phyloP scores from a whole-genome alignment of 1,140 invertebrate species.

The Rhyacophila brunnea region DNA sequence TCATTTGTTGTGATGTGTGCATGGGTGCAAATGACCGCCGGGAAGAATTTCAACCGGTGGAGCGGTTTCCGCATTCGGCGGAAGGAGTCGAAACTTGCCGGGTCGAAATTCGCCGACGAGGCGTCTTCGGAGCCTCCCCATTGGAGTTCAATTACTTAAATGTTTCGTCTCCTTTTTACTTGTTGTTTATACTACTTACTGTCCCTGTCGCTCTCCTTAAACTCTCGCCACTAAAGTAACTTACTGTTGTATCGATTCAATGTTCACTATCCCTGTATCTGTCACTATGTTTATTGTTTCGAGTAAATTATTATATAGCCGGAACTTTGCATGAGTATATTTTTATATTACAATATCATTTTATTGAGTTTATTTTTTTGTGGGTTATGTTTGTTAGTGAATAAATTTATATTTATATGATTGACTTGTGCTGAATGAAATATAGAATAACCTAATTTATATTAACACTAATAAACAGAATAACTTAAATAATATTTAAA shows the following conservation, averaged over 20 bases:
- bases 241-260: conserved; percentile 31
- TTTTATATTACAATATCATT: conserved; percentile 14
- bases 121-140: no score
- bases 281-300: conserved; percentile 27
- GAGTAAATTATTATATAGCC: conserved; percentile 21
- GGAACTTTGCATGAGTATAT: conserved; percentile 23
- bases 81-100: no score
- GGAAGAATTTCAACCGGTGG: no score
- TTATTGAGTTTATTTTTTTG: conserved; percentile 18
- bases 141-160: no score
- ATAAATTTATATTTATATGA: conserved; percentile 22
- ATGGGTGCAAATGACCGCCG: conserved; percentile 2
- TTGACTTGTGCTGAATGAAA: conserved; percentile 33
- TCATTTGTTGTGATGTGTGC: conserved; percentile 14
- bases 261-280: conserved; percentile 32
- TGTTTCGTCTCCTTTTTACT: conserved; percentile 10
- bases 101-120: no score
- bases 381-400: conserved; percentile 31
- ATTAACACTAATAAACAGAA: no score
- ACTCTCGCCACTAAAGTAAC: conserved; percentile 21
- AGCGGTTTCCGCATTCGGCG: no score
- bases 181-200: conserved; percentile 19
- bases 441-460: conserved; percentile 15
- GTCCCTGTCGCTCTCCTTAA: conserved; percentile 22
- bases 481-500: no score